Base-by-base conservation (phyloP, 2,888 invertebrate species). In the Ganaspis brasiliensis region DNA sequence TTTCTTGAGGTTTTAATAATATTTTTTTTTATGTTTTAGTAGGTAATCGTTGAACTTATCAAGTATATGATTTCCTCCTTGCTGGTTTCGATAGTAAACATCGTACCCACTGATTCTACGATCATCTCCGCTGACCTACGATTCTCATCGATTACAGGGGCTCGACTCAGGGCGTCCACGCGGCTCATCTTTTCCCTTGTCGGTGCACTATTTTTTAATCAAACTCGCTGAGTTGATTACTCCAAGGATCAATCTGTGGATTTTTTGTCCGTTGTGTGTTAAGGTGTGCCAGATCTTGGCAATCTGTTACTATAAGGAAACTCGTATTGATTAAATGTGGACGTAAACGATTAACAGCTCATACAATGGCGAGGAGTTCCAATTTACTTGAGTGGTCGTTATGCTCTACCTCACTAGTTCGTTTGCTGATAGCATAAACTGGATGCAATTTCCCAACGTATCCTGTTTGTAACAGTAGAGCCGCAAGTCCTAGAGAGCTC, bases 361-460 rank as follows among this genome's bases (percentile, higher is more conserved):
- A 52, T 9, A n/a, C 52, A 3, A 52, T 55, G 16, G 52, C 31
- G 21, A 52, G 19, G 12, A 72, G 14, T 21, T 72, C 59, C 1
- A 59, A 61, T 63, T 80, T 79, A 16, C 78, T 75, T 1, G 84
- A 86, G 55, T 83, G 85, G 74, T 86, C 85, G n/a, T 72, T 76
- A 8, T 71, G 73, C 67, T 85, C 84, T 16, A 56, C 71, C 4
- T 77, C 80, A 9, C 81, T 82, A 6, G 82, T 84, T 63, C 83
- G 83, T 67, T 81, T 80, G 6, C 80, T 80, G 6, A 85, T 77
- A 21, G 49, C 49, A 49, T 49, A 49, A 2, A 49, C 49, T n/a
- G n/a, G n/a, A 16, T 49, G 49, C n/a, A 49, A 5, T 49, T 49
- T n/a, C 16, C 49, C 75, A 40, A 61, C 45, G 12, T 77, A 76